phyloP scores from a whole-genome alignment of 2,113 vertebrate species.

The Blennius ocellaris region DNA sequence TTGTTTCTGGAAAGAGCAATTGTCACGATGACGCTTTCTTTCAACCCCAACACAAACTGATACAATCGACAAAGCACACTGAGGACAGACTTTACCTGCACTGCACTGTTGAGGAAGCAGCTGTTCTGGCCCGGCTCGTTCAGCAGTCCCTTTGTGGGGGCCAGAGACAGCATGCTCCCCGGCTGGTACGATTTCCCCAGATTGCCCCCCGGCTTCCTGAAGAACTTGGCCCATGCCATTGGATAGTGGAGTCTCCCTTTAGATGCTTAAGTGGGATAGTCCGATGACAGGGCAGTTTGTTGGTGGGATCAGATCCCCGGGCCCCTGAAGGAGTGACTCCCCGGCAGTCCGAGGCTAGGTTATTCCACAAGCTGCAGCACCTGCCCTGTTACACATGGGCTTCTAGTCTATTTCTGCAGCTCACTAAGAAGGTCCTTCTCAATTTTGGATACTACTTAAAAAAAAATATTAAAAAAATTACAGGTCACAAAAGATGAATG shows the following conservation, averaged over 20 bases:
- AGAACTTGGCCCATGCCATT: constrained; percentile 97
- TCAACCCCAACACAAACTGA: too few species aligned
- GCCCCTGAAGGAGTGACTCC: constrained; percentile 27
- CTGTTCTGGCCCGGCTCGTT: constrained; percentile 98
- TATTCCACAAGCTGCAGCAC: constrained; percentile 71
- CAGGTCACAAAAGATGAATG: too few species aligned
- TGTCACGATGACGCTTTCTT: neutral
- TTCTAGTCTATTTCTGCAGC: constrained; percentile 53
- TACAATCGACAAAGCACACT: neutral
- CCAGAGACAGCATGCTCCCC: constrained; percentile 94
- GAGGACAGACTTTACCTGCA: constrained; percentile 88
- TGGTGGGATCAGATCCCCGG: constrained; percentile 19
- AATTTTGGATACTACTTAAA: neutral
- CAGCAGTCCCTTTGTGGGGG: constrained; percentile 95
- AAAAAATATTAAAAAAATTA: neutral
- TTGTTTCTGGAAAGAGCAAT: neutral
- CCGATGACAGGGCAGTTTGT: constrained; percentile 15
- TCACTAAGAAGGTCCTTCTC: constrained; percentile 34
- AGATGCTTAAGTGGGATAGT: constrained; percentile 43
- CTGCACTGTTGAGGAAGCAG: constrained; percentile 99
- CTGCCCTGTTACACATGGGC: constrained; percentile 72
- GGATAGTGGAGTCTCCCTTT: constrained; percentile 66
- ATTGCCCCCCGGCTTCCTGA: constrained; percentile 91
- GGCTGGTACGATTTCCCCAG: constrained; percentile 94
- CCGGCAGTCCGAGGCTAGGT: constrained; percentile 63